Conservation (phyloP, 2,888 invertebrate species). For the Eucriotettix oculatus region DNA sequence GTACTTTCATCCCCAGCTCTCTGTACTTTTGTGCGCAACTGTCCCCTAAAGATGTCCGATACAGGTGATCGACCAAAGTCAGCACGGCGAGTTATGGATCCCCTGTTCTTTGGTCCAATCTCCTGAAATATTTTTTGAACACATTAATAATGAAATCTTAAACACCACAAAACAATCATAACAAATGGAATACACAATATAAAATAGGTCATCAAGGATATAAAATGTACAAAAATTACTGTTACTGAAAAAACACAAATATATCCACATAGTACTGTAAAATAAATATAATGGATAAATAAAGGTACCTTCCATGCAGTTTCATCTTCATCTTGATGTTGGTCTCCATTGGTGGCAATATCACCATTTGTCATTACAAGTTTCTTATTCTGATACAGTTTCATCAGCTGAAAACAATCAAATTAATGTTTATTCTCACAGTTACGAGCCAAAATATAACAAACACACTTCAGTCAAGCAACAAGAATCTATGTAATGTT, state of each 20-base stretch:
- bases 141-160: neutral
- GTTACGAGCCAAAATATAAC: too few relatives aligned
- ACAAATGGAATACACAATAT: too few relatives aligned
- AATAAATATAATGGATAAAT: too few relatives aligned
- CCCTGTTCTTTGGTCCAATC: constrained; percentile 76
- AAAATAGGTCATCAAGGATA: too few relatives aligned
- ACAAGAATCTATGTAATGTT: too few relatives aligned
- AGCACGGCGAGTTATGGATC: constrained; percentile 72
- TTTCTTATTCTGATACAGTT: constrained; percentile 20
- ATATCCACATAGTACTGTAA: too few relatives aligned
- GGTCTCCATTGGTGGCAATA: constrained; percentile 22
- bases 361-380: constrained; percentile 14
- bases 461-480: too few relatives aligned
- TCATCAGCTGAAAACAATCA: constrained; percentile 31
- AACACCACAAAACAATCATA: too few relatives aligned
- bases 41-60: constrained; percentile 85
- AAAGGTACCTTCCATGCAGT: constrained; percentile 49
- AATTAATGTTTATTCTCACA: constrained; percentile 3
- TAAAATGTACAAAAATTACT: too few relatives aligned
- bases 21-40: constrained; percentile 67
- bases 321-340: constrained; percentile 31
- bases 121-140: constrained; percentile 30
- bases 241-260: too few relatives aligned
- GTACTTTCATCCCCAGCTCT: constrained; percentile 60
- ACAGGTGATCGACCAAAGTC: constrained; percentile 71